A percentile compares a stretch with the other conserved stretches of the same genome.
Evolutionary conservation across 2,888 invertebrate species (phyloP).

Genomic region (Chrysolina americana): DNA sequence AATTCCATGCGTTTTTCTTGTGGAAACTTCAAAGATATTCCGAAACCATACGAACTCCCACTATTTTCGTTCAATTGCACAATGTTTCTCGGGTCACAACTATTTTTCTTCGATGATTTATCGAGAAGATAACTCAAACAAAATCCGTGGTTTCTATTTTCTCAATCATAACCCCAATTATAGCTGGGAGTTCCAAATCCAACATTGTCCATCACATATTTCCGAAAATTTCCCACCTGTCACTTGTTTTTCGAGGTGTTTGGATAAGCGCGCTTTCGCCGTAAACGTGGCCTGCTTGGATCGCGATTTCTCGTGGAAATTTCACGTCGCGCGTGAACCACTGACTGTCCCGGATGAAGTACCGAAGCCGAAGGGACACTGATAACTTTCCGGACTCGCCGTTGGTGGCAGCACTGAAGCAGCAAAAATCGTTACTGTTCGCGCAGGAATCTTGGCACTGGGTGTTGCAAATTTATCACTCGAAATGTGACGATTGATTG

Average conservation of each 20-base stretch:
- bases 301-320: conserved; percentile 23
- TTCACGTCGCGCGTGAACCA: conserved; percentile 62
- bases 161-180: not conserved
- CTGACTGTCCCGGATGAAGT: conserved; percentile 66
- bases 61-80: no score
- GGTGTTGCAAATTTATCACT: conserved; percentile 58
- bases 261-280: not conserved
- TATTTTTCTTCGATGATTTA: no score
- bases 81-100: no score
- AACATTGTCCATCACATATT: not conserved
- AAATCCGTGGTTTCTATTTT: no score
- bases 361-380: conserved; percentile 68
- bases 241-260: not conserved
- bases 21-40: not conserved
- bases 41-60: no score
- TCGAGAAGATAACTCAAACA: no score
- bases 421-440: conserved; percentile 69
- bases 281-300: conserved; percentile 6
- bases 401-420: conserved; percentile 59
- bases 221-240: not conserved
- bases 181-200: not conserved
- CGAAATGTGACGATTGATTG: conserved; percentile 54
- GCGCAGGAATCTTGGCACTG: conserved; percentile 64
- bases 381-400: conserved; percentile 60
- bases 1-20: not conserved